These are phyloP conservation scores for Selene dorsalis DNA, from an alignment of 2,797 vertebrate genomes.

Conservation along the genomic window DNA sequence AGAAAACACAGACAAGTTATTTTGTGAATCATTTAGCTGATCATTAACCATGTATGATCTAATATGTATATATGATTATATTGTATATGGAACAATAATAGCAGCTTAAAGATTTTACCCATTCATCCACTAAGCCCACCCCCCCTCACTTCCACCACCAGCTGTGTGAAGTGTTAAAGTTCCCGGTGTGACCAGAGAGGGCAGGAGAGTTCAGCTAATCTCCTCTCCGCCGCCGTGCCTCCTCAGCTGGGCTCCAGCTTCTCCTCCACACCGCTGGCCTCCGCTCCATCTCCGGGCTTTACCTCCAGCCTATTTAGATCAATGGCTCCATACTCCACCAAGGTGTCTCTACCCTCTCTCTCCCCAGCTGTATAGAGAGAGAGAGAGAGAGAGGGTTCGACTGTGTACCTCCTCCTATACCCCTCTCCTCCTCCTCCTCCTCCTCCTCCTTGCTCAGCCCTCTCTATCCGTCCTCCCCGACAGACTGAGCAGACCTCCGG, in stretches of 20 bases:
- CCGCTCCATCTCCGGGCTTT: slow-evolving; percentile 60
- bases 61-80: too few relatives aligned
- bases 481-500: slow-evolving; percentile 76
- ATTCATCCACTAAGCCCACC: too few relatives aligned
- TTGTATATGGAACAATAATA: too few relatives aligned
- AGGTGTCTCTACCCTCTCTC: slow-evolving; percentile 45
- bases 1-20: too few relatives aligned
- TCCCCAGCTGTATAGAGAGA: slow-evolving; percentile 40
- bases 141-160: not conserved
- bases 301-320: slow-evolving; percentile 66
- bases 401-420: slow-evolving; percentile 17
- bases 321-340: slow-evolving; percentile 34
- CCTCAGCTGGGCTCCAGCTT: slow-evolving; percentile 6
- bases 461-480: slow-evolving; percentile 58
- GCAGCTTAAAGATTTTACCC: too few relatives aligned
- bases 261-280: not conserved
- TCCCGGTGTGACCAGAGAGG: slow-evolving; percentile 64
- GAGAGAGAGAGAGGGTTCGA: slow-evolving; percentile 12
- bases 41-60: too few relatives aligned
- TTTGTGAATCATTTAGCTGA: too few relatives aligned
- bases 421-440: not conserved
- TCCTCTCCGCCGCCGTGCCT: slow-evolving; percentile 14
- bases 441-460: slow-evolving; percentile 31
- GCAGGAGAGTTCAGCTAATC: slow-evolving; percentile 69
- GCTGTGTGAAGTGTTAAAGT: slow-evolving; percentile 19